phyloP scores from a whole-genome alignment of 2,113 vertebrate genomes.

The Oryzias woworae region DNA sequence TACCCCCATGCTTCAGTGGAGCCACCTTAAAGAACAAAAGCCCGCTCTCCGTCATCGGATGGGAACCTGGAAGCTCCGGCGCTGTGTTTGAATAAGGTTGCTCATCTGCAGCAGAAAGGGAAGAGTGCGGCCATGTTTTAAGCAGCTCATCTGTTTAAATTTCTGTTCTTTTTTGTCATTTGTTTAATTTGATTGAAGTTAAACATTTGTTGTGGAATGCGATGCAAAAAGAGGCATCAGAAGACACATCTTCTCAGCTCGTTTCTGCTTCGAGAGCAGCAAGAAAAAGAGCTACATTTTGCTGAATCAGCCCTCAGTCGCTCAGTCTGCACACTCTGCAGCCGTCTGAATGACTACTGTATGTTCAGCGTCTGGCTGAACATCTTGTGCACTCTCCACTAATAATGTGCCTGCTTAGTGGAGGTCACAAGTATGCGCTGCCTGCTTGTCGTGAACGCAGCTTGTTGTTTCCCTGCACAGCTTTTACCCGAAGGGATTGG shows the following conservation, averaged over 20 bases:
- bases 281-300: constrained; percentile 1
- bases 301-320: constrained; percentile 12
- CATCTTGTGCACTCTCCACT: constrained; percentile 56
- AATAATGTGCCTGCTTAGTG: constrained; percentile 30
- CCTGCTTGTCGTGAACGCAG: constrained; percentile 50
- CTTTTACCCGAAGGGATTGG: constrained; percentile 78
- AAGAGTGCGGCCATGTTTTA: constrained; percentile 41
- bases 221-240: too few relatives aligned
- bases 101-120: constrained; percentile 29
- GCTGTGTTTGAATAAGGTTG: constrained; percentile 56
- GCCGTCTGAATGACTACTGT: constrained; percentile 27
- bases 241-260: neutral
- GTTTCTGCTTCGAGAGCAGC: constrained; percentile 10
- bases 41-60: constrained; percentile 41
- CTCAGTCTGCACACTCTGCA: constrained; percentile 11
- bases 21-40: constrained; percentile 52
- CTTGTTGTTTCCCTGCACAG: constrained; percentile 70
- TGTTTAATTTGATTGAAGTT: too few relatives aligned
- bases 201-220: too few relatives aligned
- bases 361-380: constrained; percentile 46
- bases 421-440: constrained; percentile 56
- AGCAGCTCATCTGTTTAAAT: constrained; percentile 11
- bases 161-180: too few relatives aligned
- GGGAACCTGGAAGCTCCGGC: constrained; percentile 49
- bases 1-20: constrained; percentile 59